Evolutionary conservation across 1,140 invertebrate species (phyloP), one percentile per base, ranked within the genome.

Genomic region (Bombus consobrinus): DNA sequence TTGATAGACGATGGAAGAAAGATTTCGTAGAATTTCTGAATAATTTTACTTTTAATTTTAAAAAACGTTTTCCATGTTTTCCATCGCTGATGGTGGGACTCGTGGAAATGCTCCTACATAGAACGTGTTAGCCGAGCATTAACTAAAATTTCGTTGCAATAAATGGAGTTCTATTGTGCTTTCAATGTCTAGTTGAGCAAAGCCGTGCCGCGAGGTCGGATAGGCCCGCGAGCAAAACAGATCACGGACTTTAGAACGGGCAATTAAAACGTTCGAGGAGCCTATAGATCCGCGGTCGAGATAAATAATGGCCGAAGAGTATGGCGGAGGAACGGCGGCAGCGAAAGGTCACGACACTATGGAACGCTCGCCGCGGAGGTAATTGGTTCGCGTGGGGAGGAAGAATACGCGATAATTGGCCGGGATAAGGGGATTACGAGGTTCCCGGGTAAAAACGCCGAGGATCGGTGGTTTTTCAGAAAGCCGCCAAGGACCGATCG

Each of bases 301-400:
- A 84, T 84, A 84, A 84, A 79, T 84, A 84, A 79, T 59, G 57
- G 47, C n/a, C 75, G 75, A 57, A 41, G 75, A 84, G 76, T 28
- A 72, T 84, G 83, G 83, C 59, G 73, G 34, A 76, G 72, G 73
- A 66, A 76, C 59, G 81, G 73, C 83, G 83, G 83, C 83, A 84
- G 83, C 75, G 53, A 84, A 79, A 84, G 83, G 83, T 79, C 83
- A 84, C 66, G 66, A 41, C 76, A 78, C 66, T 34, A n/a, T 18
- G 32, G 83, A 79, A 84, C 83, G 66, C 68, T 68, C 39, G 83
- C 43, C 10, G 75, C 83, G n/a, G 53, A 59, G 83, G 76, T 84
- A 84, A 84, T 84, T 84, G 83, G 83, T 84, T 84, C 83, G 75
- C 83, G 83, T 84, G 83, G 83, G 83, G 83, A 79, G 83, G 83